Evolutionary conservation across 2,113 vertebrate species (phyloP), one percentile per base, ranked within the genome.

Genomic region (Cyprinodon variegatus): DNA sequence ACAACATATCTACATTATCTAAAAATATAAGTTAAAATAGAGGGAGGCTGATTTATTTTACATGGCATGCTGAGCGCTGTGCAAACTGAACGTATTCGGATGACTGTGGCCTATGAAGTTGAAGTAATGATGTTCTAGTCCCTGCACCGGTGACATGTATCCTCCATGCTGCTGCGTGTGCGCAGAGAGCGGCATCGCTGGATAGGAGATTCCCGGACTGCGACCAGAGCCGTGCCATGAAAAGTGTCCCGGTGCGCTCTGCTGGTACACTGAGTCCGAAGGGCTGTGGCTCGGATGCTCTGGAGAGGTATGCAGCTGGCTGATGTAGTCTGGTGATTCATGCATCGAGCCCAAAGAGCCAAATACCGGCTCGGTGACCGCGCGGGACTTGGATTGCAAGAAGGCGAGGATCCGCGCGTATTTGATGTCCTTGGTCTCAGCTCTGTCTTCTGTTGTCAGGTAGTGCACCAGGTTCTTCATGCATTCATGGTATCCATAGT

Each of bases 381-480:
- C 92, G 65, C 95, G 95, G 61, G 97, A 96, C 83, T 97, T 98
- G 79, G 98, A 98, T 91, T 99, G 98, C 81, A 99, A 75, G 87
- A 99, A 99, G 59, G 97, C 96, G 22, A 99, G 95, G 82, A 99
- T 97, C 74, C 97, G 96, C 43, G 97, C 97, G 76, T 99, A 98
- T 83, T 98, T 98, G 83, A 96, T 96, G 89, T 99, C 98, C 92
- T 98, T 98, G 90, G 97, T 98, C 87, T 99, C 98, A 88, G 96
- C 96, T 62, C 97, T 88, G 90, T 99, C 98, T 89, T 99, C 97
- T 0, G 98, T 98, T 82, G 97, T 99, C 83, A 99, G 93, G 75
- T 99, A 99, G 86, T 99, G 97, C 61, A 99, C 98, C 73, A 99
- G 91, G 89, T 99, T 99, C 91, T 98, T 98, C 97, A 99, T 98